These are phyloP conservation scores for Aspidiotus destructor DNA, from an alignment of 2,888 invertebrate species.

Conservation along the genomic window DNA sequence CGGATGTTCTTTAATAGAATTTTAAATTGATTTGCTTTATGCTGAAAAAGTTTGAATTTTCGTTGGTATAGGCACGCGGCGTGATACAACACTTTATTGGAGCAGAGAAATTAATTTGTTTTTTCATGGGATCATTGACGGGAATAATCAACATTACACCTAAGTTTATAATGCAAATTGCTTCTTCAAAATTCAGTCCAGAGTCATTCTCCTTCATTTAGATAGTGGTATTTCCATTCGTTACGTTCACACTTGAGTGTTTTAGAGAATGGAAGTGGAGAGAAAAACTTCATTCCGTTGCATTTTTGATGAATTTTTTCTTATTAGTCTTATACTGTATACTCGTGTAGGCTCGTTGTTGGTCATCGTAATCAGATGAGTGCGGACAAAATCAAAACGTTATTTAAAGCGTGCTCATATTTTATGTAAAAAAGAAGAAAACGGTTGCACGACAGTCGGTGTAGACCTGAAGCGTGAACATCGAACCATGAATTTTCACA, in stretches of 20 bases:
- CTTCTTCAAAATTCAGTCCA: background rate
- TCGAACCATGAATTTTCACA: too few species aligned
- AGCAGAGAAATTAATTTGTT: conserved; percentile 2
- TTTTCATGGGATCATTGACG: background rate
- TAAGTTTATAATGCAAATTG: background rate
- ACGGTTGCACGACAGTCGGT: too few species aligned
- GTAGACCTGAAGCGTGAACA: too few species aligned
- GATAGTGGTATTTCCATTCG: conserved; percentile 2
- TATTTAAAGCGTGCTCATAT: too few species aligned
- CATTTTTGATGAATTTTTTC: background rate
- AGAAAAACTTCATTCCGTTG: background rate
- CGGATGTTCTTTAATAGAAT: too few species aligned
- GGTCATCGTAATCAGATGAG: too few species aligned
- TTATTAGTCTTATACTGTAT: background rate
- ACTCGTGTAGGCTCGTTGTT: too few species aligned
- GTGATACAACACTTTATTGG: background rate
- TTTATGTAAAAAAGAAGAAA: too few species aligned
- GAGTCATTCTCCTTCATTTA: conserved; percentile 4
- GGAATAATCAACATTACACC: background rate
- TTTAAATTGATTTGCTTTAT: too few species aligned
- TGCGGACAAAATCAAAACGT: too few species aligned
- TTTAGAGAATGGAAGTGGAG: background rate
- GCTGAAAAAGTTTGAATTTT: too few species aligned
- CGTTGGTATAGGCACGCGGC: background rate
- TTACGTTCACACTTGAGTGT: background rate